Percentiles rank a stretch among this genome's conserved stretches.
Conservation (phyloP, 2,113 vertebrate species). For the Zosterops lateralis region DNA sequence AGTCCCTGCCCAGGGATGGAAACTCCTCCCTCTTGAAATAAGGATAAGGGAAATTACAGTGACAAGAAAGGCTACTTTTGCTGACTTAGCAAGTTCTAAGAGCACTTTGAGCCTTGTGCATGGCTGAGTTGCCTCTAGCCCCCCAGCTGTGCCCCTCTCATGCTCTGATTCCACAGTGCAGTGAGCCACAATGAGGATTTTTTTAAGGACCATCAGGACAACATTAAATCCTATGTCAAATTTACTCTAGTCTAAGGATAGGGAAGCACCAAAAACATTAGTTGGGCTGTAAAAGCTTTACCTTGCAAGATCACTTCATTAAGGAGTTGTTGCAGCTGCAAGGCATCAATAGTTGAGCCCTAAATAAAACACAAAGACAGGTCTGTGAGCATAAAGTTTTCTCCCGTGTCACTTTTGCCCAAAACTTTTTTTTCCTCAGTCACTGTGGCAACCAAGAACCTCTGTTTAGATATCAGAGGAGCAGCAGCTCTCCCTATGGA, state of each 20-base stretch:
- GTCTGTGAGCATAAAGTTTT: background rate
- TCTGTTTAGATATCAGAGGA: background rate
- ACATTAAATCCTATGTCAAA: background rate
- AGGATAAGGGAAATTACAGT: background rate
- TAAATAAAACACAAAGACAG: constrained; percentile 14
- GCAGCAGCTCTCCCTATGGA: background rate
- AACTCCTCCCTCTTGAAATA: background rate
- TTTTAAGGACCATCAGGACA: background rate
- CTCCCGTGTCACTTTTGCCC: background rate
- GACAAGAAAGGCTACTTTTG: background rate
- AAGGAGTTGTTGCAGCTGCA: constrained; percentile 70
- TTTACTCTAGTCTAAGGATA: background rate
- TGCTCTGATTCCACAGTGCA: background rate
- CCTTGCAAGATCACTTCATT: constrained; percentile 72
- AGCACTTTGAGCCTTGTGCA: background rate
- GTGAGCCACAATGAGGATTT: background rate
- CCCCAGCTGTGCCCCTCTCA: background rate
- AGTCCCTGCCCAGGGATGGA: background rate
- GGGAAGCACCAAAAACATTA: background rate
- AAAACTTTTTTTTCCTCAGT: background rate
- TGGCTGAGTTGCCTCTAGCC: background rate
- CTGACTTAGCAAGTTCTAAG: background rate
- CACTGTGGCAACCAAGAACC: background rate
- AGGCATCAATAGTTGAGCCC: constrained; percentile 63
- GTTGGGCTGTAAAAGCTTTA: constrained; percentile 26